phyloP scores from a whole-genome alignment of 1,140 invertebrate genomes.

The Drosophila orosa region DNA sequence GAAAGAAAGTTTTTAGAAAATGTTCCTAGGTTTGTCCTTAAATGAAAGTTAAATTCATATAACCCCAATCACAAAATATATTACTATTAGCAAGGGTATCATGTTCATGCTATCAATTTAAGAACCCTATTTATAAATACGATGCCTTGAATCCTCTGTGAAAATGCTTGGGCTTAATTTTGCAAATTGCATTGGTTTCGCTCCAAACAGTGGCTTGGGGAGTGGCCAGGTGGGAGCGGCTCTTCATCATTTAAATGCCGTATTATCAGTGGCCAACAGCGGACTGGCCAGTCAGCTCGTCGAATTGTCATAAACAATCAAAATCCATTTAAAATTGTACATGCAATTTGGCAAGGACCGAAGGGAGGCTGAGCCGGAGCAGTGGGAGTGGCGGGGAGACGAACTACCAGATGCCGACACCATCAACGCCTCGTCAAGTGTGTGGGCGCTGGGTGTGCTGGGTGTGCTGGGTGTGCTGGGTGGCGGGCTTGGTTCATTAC shows the following conservation, averaged over 20 bases:
- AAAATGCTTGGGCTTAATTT: constrained; percentile 36
- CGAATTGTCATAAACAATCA: constrained; percentile 82
- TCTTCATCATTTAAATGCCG: constrained; percentile 75
- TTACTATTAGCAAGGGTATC: neutral
- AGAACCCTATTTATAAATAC: neutral
- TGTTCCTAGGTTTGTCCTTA: no score
- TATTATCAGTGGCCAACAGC: constrained; percentile 77
- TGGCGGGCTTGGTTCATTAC: constrained; percentile 51
- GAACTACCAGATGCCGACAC: constrained; percentile 55
- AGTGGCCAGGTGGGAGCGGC: constrained; percentile 19
- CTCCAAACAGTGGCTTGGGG: neutral
- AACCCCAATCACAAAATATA: no score
- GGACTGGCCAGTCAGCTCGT: constrained; percentile 69
- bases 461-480: constrained; percentile 18
- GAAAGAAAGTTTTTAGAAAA: neutral
- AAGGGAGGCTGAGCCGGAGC: neutral
- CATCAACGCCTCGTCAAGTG: constrained; percentile 63
- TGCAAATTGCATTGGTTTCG: constrained; percentile 37
- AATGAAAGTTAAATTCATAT: neutral
- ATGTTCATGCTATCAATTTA: neutral
- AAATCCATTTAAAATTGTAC: constrained; percentile 83
- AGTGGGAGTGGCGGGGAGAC: constrained; percentile 10
- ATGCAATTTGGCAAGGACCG: constrained; percentile 67
- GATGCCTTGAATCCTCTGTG: constrained; percentile 1
- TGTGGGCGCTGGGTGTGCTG: constrained; percentile 49